A percentile compares a stretch with the other conserved stretches of the same genome.
Conservation (phyloP, 2,797 vertebrate species). For the Hemitrygon akajei region DNA sequence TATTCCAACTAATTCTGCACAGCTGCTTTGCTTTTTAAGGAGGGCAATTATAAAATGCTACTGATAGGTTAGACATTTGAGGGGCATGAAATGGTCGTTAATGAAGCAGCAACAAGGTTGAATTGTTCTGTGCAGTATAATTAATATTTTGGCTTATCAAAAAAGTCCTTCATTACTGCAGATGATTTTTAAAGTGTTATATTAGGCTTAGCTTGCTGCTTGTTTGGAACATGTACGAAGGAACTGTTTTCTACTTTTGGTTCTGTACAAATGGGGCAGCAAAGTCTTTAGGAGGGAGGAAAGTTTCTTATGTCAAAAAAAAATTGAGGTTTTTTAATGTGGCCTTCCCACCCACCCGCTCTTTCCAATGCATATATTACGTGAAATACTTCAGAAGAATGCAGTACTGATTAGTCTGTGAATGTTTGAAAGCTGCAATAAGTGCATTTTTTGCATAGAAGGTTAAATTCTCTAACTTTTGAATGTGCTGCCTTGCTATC, state of each 20-base stretch:
- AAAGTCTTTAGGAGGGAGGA: neutral
- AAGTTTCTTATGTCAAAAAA: neutral
- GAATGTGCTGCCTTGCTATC: neutral
- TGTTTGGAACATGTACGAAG: neutral
- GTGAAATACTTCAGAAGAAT: neutral
- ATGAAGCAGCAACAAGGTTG: neutral
- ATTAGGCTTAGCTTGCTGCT: neutral
- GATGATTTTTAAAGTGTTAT: neutral
- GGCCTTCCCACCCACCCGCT: neutral
- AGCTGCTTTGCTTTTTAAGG: neutral
- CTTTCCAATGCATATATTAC: neutral
- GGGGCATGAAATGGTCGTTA: neutral
- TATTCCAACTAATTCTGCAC: neutral
- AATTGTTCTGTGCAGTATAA: neutral
- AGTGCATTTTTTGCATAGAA: neutral
- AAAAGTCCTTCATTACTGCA: neutral
- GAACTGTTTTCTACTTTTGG: neutral
- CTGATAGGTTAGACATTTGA: neutral
- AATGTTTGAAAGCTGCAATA: neutral
- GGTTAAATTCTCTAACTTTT: neutral
- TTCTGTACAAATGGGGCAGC: neutral
- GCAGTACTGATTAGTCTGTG: neutral
- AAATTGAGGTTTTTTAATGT: neutral
- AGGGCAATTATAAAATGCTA: neutral
- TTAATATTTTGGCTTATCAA: neutral